Percentiles rank a stretch among this genome's conserved stretches.
phyloP scores from a whole-genome alignment of 2,888 invertebrate genomes.

The Lasioglossum figueresi region DNA sequence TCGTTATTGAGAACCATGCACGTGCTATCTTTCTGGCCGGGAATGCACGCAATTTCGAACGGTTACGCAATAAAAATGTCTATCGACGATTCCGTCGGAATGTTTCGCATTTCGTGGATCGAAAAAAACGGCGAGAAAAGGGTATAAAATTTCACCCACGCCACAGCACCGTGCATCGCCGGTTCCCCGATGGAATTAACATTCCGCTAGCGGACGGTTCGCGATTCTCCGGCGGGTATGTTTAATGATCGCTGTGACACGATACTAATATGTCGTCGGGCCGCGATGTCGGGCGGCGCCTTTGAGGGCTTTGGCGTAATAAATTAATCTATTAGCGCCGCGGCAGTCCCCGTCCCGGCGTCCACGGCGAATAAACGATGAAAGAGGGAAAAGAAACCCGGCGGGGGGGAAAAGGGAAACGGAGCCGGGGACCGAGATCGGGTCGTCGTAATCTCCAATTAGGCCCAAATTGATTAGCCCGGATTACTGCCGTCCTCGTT shows the following conservation, averaged over 20 bases:
- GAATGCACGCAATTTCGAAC: not conserved
- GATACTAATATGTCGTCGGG: slow-evolving; percentile 81
- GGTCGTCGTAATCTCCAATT: slow-evolving; percentile 81
- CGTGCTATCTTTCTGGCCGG: not conserved
- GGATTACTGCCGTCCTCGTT: slow-evolving; percentile 76
- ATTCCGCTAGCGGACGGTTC: slow-evolving; percentile 72
- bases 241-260: slow-evolving; percentile 80
- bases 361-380: slow-evolving; percentile 29
- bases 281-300: slow-evolving; percentile 75
- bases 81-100: slow-evolving; percentile 25
- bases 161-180: slow-evolving; percentile 36
- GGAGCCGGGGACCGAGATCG: slow-evolving; percentile 53
- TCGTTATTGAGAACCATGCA: not conserved
- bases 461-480: slow-evolving; percentile 82
- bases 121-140: slow-evolving; percentile 26
- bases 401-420: not conserved
- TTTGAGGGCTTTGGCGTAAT: slow-evolving; percentile 82
- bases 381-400: slow-evolving; percentile 44
- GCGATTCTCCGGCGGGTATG: slow-evolving; percentile 51
- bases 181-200: slow-evolving; percentile 72
- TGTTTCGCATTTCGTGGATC: slow-evolving; percentile 8
- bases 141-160: slow-evolving; percentile 59
- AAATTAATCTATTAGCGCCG: slow-evolving; percentile 83
- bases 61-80: not conserved
- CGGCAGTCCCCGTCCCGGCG: slow-evolving; percentile 64